These are phyloP conservation scores for Carabus problematicus DNA, from an alignment of 2,888 invertebrate species.

Conservation along the genomic window DNA sequence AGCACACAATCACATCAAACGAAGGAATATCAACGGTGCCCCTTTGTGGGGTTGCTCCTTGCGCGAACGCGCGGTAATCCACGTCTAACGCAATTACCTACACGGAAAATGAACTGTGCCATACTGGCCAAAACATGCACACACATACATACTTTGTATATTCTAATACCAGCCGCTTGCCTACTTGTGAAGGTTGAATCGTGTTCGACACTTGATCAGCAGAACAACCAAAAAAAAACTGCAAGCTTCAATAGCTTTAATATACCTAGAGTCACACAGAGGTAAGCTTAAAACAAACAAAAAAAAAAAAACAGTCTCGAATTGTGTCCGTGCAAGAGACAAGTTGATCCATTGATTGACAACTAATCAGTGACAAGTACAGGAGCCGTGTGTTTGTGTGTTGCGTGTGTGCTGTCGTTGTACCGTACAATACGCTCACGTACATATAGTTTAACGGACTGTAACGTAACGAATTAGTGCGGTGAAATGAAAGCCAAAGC, in stretches of 20 bases:
- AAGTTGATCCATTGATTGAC: too few species aligned
- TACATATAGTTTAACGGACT: not conserved
- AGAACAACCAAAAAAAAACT: constrained; percentile 15
- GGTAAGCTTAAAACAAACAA: too few species aligned
- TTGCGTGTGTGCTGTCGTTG: too few species aligned
- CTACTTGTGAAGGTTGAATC: constrained; percentile 49
- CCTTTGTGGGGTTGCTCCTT: constrained; percentile 17
- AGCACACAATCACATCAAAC: constrained; percentile 49
- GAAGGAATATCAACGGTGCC: constrained; percentile 30
- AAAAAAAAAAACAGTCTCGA: too few species aligned
- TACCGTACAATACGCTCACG: not conserved
- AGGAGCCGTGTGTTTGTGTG: too few species aligned
- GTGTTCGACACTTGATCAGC: constrained; percentile 60
- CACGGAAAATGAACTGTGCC: constrained; percentile 19
- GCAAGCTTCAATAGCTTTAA: constrained; percentile 45
- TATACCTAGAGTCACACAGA: too few species aligned
- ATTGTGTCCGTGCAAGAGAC: too few species aligned
- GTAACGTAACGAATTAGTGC: constrained; percentile 37
- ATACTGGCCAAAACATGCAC: constrained; percentile 4
- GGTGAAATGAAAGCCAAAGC: constrained; percentile 32
- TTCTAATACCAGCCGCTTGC: constrained; percentile 14
- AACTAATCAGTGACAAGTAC: too few species aligned
- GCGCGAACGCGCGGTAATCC: constrained; percentile 31
- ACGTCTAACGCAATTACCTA: constrained; percentile 38
- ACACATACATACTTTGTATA: constrained; percentile 46